Evolutionary conservation across 2,888 invertebrate species (phyloP).

Genomic region (Graphium colonna): DNA sequence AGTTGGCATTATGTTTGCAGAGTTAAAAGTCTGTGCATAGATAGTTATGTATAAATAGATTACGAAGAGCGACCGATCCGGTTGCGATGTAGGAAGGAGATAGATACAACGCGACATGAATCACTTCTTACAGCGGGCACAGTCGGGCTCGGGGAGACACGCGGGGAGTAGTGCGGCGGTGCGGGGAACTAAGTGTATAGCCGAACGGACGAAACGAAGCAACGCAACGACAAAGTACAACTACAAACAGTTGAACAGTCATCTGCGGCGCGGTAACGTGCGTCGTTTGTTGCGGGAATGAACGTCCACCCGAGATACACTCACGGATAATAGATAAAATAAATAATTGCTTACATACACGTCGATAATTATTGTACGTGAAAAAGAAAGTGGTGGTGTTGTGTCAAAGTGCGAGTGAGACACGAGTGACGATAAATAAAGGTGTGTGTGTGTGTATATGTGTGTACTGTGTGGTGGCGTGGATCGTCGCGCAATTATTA

Average conservation of each 20-base stretch:
- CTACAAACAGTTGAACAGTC: conserved; percentile 70
- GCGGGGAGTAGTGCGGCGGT: conserved; percentile 57
- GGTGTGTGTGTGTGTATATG: conserved; percentile 55
- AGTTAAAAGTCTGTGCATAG: conserved; percentile 67
- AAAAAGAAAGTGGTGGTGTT: conserved; percentile 39
- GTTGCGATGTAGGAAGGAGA: conserved; percentile 79
- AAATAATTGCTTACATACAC: conserved; percentile 43
- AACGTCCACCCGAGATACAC: conserved; percentile 40
- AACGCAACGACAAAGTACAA: conserved; percentile 70
- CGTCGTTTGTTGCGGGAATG: conserved; percentile 48
- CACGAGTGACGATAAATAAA: conserved; percentile 63
- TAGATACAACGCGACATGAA: conserved; percentile 80
- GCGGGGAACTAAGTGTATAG: conserved; percentile 37
- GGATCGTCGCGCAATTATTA: conserved; percentile 78
- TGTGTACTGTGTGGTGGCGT: conserved; percentile 65
- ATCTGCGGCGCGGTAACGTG: conserved; percentile 65
- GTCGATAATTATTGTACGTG: conserved; percentile 43
- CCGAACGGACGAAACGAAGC: conserved; percentile 60
- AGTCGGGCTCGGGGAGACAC: conserved; percentile 48
- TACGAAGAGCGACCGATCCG: conserved; percentile 78
- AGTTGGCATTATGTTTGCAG: conserved; percentile 44
- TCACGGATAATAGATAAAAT: conserved; percentile 47
- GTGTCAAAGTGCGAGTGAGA: conserved; percentile 44
- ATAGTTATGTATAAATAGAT: conserved; percentile 76
- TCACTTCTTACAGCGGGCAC: conserved; percentile 74